Base-by-base conservation (phyloP, 2,797 vertebrate genomes). In the Tangara arthus region DNA sequence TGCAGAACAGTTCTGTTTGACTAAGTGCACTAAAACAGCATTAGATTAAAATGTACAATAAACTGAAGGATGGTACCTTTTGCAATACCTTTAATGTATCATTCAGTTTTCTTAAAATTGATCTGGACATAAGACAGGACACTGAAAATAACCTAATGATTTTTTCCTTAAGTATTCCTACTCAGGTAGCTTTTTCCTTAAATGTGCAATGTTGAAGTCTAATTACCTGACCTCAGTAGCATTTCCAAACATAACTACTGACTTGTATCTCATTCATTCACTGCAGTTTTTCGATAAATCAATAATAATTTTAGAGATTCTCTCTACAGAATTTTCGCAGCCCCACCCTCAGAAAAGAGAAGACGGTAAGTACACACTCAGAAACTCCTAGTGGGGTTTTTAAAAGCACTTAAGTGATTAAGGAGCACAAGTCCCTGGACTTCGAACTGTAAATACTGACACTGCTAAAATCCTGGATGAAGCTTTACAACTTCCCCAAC, bases 381-480 rank as follows among this genome's bases (percentile, higher is more conserved):
- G 27, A 35, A 90, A 80, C 44, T 70, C 75, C 26, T 0, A 69
- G 28, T 8, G 12, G 15, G 5, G 27, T 59, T 93, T 82, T 76
- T 37, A 93, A 93, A 92, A 89, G 52, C 71, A 82, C 37, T 73
- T 63, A 50, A 80, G 77, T 60, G 56, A 95, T 73, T 76, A 94
- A 93, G 80, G 23, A 78, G 34, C 30, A 37, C 59, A 89, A 90
- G 73, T 52, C 41, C 61, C 46, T 41, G 94, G 72, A 96, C 96
- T 96, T 84, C 2, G 86, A 85, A 93, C 90, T 82, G 83, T 69
- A 96, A 95, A 95, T 64, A 92, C 21, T 60, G 70, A 93, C 90
- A 70, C 20, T 82, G 86, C 73, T 79, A 87, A 87, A 87, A 55
- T 22, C 44, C 39, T 60, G 9, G 60, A 15, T 73, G 88, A 95